phyloP scores from a whole-genome alignment of 1,140 invertebrate species.

The Phymorhynchus buccinoides region DNA sequence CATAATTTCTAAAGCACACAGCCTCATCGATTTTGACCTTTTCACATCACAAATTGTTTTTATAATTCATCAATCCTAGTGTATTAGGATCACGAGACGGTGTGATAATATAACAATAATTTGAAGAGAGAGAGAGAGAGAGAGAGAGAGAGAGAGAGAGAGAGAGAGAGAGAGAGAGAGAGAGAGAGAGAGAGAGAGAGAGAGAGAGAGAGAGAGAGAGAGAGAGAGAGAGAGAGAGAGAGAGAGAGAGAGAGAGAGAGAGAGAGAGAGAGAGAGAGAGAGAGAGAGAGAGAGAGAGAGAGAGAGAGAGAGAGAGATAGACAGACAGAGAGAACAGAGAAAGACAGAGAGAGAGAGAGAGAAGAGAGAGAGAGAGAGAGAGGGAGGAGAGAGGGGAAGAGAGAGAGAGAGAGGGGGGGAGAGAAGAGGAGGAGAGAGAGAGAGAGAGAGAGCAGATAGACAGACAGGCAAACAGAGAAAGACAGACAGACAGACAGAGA shows the following conservation, averaged over 20 bases:
- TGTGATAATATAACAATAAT: too few relatives aligned
- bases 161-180: neutral
- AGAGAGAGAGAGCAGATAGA: neutral
- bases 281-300: too few relatives aligned
- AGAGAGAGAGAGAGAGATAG: neutral
- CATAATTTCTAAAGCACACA: too few relatives aligned
- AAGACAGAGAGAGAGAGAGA: neutral
- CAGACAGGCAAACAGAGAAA: neutral
- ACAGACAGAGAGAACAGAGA: neutral
- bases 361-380: constrained; percentile 9
- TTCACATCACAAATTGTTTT: too few relatives aligned
- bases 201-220: constrained; percentile 57
- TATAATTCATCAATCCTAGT: too few relatives aligned
- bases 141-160: too few relatives aligned
- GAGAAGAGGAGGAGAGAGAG: neutral
- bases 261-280: neutral
- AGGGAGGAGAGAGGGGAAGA: neutral
- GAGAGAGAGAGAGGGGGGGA: neutral
- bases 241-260: neutral
- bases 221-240: neutral
- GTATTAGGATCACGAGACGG: too few relatives aligned
- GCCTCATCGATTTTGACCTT: too few relatives aligned
- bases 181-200: constrained; percentile 75
- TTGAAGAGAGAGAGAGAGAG: too few relatives aligned
- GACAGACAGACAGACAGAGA: neutral